Evolutionary conservation across 2,888 invertebrate genomes (phyloP).

Genomic region (Lochmaea capreae): DNA sequence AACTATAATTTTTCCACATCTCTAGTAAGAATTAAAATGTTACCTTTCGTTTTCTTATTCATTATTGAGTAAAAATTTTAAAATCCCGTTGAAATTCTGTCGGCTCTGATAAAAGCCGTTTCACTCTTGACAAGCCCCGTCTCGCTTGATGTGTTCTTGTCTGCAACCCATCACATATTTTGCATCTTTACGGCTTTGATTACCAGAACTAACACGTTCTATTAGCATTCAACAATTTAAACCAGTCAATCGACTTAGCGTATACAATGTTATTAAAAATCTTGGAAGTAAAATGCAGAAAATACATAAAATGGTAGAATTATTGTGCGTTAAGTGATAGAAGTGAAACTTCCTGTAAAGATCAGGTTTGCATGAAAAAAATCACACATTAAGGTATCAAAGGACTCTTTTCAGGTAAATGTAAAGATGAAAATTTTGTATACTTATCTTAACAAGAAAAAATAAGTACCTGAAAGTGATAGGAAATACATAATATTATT

Average conservation of each 20-base stretch:
- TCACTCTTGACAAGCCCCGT: slow-evolving; percentile 32
- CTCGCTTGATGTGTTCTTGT: slow-evolving; percentile 39
- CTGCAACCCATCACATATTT: slow-evolving; percentile 38
- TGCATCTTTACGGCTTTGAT: slow-evolving; percentile 34
- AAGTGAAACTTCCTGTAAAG: background rate
- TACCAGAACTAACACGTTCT: slow-evolving; percentile 9
- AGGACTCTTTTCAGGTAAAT: too few species aligned
- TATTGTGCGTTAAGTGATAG: background rate
- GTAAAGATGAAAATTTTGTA: too few species aligned
- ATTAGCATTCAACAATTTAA: slow-evolving; percentile 6
- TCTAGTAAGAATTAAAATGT: background rate
- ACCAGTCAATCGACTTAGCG: slow-evolving; percentile 6
- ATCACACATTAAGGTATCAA: too few species aligned
- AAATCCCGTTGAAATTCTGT: slow-evolving; percentile 19
- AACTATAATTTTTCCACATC: background rate
- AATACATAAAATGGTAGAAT: background rate
- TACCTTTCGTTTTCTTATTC: background rate
- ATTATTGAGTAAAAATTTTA: background rate
- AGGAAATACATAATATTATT: too few species aligned
- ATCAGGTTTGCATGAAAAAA: background rate
- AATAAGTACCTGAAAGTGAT: too few species aligned
- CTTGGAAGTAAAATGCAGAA: background rate
- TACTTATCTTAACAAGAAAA: too few species aligned
- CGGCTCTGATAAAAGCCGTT: slow-evolving; percentile 13
- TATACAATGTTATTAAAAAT: background rate